A percentile compares a stretch with the other conserved stretches of the same genome.
Conservation (phyloP, 2,797 vertebrate species). For the Emys orbicularis region DNA sequence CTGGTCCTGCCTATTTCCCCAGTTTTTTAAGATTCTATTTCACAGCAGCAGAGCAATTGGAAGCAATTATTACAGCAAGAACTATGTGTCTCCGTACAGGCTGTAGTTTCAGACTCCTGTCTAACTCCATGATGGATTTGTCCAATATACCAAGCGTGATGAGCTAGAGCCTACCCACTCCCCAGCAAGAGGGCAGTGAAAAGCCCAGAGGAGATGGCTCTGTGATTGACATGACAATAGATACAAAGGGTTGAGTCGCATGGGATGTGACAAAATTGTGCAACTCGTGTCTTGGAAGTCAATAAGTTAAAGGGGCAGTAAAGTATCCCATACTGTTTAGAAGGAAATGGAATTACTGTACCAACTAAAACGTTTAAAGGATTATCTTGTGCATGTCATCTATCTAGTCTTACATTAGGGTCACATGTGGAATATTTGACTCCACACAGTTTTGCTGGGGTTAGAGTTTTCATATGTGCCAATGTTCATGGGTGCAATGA, state of each 20-base stretch:
- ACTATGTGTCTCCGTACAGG: fast-evolving
- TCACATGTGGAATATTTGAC: background rate
- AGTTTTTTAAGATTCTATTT: background rate
- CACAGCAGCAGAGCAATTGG: background rate
- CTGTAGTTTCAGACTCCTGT: background rate
- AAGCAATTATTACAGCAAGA: constrained; percentile 5
- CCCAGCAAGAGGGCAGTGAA: background rate
- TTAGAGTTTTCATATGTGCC: background rate
- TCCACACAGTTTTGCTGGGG: background rate
- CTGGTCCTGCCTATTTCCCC: background rate
- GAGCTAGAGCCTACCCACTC: background rate
- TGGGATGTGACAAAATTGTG: background rate
- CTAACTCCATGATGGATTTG: background rate
- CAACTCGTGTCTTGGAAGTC: background rate
- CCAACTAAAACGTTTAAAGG: background rate
- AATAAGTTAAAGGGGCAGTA: background rate
- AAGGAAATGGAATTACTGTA: background rate
- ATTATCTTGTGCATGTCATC: background rate
- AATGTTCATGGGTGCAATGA: background rate
- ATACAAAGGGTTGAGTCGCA: background rate
- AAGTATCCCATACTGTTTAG: background rate
- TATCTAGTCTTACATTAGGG: background rate
- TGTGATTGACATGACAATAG: background rate
- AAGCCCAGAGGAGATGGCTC: background rate
- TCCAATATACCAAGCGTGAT: constrained; percentile 13